These are phyloP conservation scores for Ruditapes philippinarum DNA, from an alignment of 1,140 invertebrate species.

Conservation along the genomic window DNA sequence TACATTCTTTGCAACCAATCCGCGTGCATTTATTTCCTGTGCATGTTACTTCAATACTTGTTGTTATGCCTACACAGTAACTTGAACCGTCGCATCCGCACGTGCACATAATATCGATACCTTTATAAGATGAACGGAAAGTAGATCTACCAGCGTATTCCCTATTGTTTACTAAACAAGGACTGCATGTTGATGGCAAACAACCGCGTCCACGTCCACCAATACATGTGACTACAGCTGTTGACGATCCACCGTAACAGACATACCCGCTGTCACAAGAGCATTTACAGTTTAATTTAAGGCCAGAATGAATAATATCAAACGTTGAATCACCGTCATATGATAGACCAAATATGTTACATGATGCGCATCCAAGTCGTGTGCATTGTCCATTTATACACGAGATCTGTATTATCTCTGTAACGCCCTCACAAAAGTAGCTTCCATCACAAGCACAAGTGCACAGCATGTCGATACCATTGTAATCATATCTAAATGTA, in stretches of 20 bases:
- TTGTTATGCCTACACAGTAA: conserved; percentile 50
- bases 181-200: not conserved
- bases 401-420: conserved; percentile 37
- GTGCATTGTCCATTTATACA: conserved; percentile 41
- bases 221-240: not conserved
- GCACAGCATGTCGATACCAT: conserved; percentile 41
- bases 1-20: conserved; percentile 60
- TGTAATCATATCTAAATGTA: conserved; percentile 35
- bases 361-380: conserved; percentile 30
- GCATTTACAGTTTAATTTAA: conserved; percentile 51
- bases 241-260: conserved; percentile 2
- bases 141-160: conserved; percentile 14
- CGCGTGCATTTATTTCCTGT: not conserved
- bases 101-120: conserved; percentile 55
- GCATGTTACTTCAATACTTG: conserved; percentile 57
- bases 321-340: conserved; percentile 46
- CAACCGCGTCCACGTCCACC: conserved; percentile 50
- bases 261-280: conserved; percentile 47
- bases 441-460: conserved; percentile 56
- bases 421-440: conserved; percentile 44
- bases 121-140: conserved; percentile 54
- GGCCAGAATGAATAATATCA: conserved; percentile 18
- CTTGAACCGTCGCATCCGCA: conserved; percentile 58
- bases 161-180: conserved; percentile 33
- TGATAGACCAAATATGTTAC: conserved; percentile 25